These are phyloP conservation scores for Oreochromis niloticus DNA, from an alignment of 2,113 vertebrate species.

Conservation along the genomic window DNA sequence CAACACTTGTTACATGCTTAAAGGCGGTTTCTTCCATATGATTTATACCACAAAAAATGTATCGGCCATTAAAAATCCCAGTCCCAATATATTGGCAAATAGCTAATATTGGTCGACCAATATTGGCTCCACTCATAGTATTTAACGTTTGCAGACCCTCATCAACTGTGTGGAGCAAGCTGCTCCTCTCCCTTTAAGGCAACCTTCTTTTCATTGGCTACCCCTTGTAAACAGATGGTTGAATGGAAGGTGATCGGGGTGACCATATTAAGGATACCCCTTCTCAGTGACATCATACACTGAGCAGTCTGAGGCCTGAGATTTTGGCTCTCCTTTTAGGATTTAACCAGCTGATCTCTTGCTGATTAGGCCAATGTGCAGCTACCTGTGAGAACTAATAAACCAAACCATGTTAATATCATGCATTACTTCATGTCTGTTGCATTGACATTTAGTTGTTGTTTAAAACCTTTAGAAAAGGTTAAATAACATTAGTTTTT, in stretches of 20 bases:
- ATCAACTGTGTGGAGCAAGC: not conserved
- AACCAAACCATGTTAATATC: not conserved
- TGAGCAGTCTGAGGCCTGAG: not conserved
- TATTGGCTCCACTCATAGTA: not conserved
- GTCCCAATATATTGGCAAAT: not conserved
- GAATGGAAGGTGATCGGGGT: not conserved
- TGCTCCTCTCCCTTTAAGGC: not conserved
- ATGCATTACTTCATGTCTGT: not conserved
- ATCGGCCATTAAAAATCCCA: not conserved
- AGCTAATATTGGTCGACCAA: not conserved
- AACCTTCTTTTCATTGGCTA: not conserved
- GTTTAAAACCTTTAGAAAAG: not conserved
- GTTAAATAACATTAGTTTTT: not conserved
- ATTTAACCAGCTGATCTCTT: not conserved
- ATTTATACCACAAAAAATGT: not conserved
- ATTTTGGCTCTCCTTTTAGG: not conserved
- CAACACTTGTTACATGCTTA: not conserved
- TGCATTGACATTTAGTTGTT: not conserved
- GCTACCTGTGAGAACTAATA: not conserved
- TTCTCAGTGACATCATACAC: not conserved
- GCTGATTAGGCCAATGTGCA: not conserved
- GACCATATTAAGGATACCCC: not conserved
- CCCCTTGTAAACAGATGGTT: not conserved
- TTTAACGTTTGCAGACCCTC: accelerated
- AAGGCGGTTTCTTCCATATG: not conserved